Percentiles rank a stretch among this genome's conserved stretches.
phyloP scores from a whole-genome alignment of 2,113 vertebrate species.

The human region GRCh38 chr4:86269001-86269500 shows the following conservation, averaged over 20 bases:
- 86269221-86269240: not conserved
- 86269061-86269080: not conserved
- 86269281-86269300: slow-evolving; percentile 31
- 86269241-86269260: not conserved
- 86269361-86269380: slow-evolving; percentile 45
- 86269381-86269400: slow-evolving; percentile 46
- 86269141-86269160: not conserved
- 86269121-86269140: not conserved
- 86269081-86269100: not conserved
- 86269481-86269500: slow-evolving; percentile 23
- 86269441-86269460: slow-evolving; percentile 7
- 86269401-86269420: slow-evolving; percentile 47
- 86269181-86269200: not conserved
- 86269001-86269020: not conserved
- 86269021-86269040: not conserved
- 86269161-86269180: not conserved
- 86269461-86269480: slow-evolving; percentile 11
- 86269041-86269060: not conserved
- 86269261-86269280: not conserved
- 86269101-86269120: not conserved
- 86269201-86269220: slow-evolving; percentile 6
- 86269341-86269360: not conserved
- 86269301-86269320: slow-evolving; percentile 53
- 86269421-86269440: slow-evolving; percentile 26
- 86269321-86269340: slow-evolving; percentile 64